Percentiles rank a stretch among this genome's conserved stretches.
Conservation (phyloP, 2,113 vertebrate species). For the Fregetta grallaria region DNA sequence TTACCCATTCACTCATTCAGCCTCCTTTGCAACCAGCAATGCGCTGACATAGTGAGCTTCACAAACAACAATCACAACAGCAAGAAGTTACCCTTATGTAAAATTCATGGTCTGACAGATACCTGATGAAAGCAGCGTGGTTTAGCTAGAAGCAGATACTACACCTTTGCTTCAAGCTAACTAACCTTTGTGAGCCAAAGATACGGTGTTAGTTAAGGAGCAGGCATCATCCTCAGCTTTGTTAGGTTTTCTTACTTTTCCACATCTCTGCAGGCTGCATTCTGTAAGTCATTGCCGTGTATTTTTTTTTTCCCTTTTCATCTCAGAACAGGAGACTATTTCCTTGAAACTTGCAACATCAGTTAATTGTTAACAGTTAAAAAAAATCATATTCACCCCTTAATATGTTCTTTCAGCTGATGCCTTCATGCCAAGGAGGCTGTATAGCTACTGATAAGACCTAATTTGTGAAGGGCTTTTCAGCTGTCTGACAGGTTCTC, state of each 20-base stretch:
- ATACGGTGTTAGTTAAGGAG: background rate
- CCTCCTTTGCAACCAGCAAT: fast-evolving
- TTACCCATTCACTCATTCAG: background rate
- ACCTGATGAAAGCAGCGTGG: background rate
- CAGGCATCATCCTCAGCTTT: background rate
- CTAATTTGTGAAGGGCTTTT: constrained; percentile 23
- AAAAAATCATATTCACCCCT: background rate
- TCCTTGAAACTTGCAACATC: constrained; percentile 66
- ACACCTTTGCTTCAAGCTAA: background rate
- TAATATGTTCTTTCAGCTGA: constrained; percentile 32
- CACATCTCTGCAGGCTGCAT: background rate
- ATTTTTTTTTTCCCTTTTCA: background rate
- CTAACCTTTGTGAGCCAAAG: background rate
- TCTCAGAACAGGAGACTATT: background rate
- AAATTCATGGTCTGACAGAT: background rate
- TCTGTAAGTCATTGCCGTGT: background rate
- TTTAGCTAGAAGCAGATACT: background rate
- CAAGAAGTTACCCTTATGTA: background rate
- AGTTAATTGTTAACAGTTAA: constrained; percentile 69
- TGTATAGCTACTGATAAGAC: constrained; percentile 67
- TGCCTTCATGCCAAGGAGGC: constrained; percentile 23
- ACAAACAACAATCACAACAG: background rate
- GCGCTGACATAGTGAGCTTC: fast-evolving
- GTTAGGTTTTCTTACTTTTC: background rate
- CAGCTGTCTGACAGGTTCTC: background rate